A percentile compares a stretch with the other conserved stretches of the same genome.
These are phyloP conservation scores for Dromiciops gliroides DNA, from an alignment of 2,113 vertebrate species.

Conservation along the genomic window DNA sequence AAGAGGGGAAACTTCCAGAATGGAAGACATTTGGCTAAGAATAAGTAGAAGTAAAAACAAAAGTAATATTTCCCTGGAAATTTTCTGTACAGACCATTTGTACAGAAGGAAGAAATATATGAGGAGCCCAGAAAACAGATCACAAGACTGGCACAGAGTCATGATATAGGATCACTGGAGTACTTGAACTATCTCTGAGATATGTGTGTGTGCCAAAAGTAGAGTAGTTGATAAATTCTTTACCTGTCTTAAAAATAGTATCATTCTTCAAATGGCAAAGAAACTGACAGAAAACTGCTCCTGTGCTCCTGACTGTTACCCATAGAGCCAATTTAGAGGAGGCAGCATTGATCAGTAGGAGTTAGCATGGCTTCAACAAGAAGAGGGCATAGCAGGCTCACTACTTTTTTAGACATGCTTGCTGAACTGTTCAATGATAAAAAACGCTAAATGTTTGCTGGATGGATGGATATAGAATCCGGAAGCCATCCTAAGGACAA, in stretches of 20 bases:
- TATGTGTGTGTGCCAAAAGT: not conserved
- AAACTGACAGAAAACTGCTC: not conserved
- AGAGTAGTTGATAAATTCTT: not conserved
- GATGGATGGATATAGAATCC: not conserved
- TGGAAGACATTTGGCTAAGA: not conserved
- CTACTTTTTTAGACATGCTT: not conserved
- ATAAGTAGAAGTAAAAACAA: not conserved
- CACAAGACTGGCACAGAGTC: not conserved
- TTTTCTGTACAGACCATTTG: not conserved
- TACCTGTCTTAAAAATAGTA: not conserved
- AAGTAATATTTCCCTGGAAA: not conserved
- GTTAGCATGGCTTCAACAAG: not conserved
- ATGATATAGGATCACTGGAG: not conserved
- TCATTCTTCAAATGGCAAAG: not conserved
- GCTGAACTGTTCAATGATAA: no score
- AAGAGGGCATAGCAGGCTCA: not conserved
- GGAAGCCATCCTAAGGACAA: not conserved
- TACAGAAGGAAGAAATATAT: not conserved
- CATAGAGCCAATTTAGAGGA: not conserved
- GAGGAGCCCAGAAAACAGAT: not conserved
- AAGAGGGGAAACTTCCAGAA: not conserved
- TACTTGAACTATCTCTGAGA: not conserved
- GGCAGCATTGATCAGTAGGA: not conserved
- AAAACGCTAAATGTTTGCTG: not conserved
- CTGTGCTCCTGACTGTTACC: not conserved